Percentiles rank a stretch among this genome's conserved stretches.
Conservation (phyloP, 1,140 invertebrate genomes). For the Caenorhabditis elegans region WBcel235 BX284606.5:11408001-11408500, state of each 20-base stretch:
- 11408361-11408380: no score
- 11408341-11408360: no score
- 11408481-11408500: no score
- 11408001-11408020: background rate
- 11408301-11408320: no score
- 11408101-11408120: slow-evolving; percentile 9
- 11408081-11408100: background rate
- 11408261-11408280: background rate
- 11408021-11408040: slow-evolving; percentile 9
- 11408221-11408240: background rate
- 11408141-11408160: slow-evolving; percentile 5
- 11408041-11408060: slow-evolving; percentile 6
- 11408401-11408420: no score
- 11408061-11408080: background rate
- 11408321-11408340: no score
- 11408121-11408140: slow-evolving; percentile 19
- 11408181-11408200: background rate
- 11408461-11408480: no score
- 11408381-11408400: no score
- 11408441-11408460: no score
- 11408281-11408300: background rate
- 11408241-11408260: background rate
- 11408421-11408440: no score
- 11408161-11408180: background rate
- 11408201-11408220: background rate